Percentiles rank a stretch among this genome's conserved stretches.
Evolutionary conservation across 1,140 invertebrate genomes (phyloP).

Genomic region (Trachymyrmex cornetzi): DNA sequence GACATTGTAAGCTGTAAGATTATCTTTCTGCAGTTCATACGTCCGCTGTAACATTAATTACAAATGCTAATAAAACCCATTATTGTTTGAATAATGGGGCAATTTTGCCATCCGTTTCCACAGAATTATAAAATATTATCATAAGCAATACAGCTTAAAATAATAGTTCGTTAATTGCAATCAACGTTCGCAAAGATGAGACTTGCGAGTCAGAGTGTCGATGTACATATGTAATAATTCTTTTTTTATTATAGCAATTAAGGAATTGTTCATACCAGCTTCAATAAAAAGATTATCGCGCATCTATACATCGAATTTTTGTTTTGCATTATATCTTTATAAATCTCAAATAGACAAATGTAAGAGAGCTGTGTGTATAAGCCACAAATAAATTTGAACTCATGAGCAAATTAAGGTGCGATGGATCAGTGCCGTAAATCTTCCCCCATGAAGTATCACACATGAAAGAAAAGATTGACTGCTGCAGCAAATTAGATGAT

Average conservation of each 20-base stretch:
- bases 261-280: background rate
- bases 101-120: background rate
- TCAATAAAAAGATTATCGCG: conserved; percentile 3
- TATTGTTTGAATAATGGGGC: background rate
- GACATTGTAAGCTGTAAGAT: background rate
- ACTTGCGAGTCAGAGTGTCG: background rate
- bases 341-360: background rate
- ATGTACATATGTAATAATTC: background rate
- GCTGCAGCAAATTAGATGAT: too few species aligned
- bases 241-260: conserved; percentile 9
- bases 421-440: conserved; percentile 22
- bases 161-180: conserved; percentile 2
- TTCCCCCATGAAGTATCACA: background rate
- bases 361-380: background rate
- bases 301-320: background rate
- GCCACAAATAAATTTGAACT: background rate
- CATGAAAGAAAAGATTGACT: too few species aligned
- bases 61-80: background rate
- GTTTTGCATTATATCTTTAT: background rate
- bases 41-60: background rate
- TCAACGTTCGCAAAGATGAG: background rate
- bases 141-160: background rate
- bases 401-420: conserved; percentile 19
- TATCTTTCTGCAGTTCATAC: background rate
- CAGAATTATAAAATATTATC: background rate